phyloP scores from a whole-genome alignment of 2,888 invertebrate species.

The Diabrotica balteata region DNA sequence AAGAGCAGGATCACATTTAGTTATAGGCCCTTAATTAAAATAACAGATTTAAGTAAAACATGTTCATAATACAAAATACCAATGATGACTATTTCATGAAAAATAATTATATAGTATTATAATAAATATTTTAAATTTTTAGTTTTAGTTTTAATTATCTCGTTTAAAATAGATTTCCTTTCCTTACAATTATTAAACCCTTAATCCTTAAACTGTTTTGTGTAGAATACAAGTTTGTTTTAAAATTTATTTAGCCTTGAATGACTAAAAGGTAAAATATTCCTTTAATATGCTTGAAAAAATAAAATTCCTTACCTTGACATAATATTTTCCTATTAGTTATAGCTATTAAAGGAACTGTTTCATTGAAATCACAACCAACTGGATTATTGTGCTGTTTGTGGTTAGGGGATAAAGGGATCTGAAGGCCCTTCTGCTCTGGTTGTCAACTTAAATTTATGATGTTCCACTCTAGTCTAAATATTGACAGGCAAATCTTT shows the following conservation, averaged over 20 bases:
- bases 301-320: slow-evolving; percentile 7
- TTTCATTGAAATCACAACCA: slow-evolving; percentile 2
- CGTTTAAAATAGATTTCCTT: no score
- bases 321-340: slow-evolving; percentile 10
- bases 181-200: no score
- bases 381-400: slow-evolving; percentile 26
- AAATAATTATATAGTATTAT: no score
- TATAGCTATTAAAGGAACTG: not conserved
- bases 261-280: not conserved
- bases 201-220: no score
- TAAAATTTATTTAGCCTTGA: not conserved
- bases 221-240: no score
- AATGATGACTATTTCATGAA: no score
- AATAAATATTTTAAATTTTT: no score
- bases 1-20: no score
- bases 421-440: slow-evolving; percentile 16
- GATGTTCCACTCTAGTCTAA: slow-evolving; percentile 30
- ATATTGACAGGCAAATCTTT: slow-evolving; percentile 28
- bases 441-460: slow-evolving; percentile 29
- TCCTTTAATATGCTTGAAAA: not conserved
- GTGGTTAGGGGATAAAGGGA: slow-evolving; percentile 29
- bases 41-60: no score
- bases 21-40: no score
- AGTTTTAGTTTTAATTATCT: no score
- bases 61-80: no score